Percentiles rank a stretch among this genome's conserved stretches.
These are phyloP conservation scores for Trichomycterus rosablanca DNA, from an alignment of 2,113 vertebrate genomes.

Conservation along the genomic window DNA sequence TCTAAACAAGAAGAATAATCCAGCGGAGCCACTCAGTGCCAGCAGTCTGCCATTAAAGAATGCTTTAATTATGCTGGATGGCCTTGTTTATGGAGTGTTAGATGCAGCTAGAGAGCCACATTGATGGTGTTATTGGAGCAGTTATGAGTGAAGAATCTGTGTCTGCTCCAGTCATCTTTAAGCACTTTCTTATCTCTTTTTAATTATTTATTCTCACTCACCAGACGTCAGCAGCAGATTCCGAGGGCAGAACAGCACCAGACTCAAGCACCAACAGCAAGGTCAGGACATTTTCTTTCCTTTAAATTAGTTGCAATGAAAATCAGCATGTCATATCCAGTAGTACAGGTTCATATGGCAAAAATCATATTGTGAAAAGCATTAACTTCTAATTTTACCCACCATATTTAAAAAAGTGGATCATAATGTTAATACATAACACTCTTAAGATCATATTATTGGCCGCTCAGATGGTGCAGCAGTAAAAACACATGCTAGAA, in stretches of 20 bases:
- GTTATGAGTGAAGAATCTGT: constrained; percentile 22
- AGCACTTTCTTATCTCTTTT: constrained; percentile 1
- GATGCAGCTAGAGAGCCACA: constrained; percentile 8
- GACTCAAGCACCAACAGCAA: constrained; percentile 51
- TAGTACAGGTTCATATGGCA: no score
- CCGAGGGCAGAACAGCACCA: constrained; percentile 54
- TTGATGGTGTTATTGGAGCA: constrained; percentile 13
- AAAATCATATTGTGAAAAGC: no score
- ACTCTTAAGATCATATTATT: no score
- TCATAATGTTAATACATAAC: neutral
- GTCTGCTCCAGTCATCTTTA: constrained; percentile 8
- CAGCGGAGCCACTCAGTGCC: constrained; percentile 18
- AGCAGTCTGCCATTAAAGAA: constrained; percentile 30
- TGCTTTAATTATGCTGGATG: constrained; percentile 33
- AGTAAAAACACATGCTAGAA: no score
- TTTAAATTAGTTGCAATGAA: neutral
- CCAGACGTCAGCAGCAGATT: constrained; percentile 56
- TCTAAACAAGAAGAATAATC: constrained; percentile 32
- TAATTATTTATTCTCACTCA: neutral
- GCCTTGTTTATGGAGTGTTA: constrained; percentile 14
- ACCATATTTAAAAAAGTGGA: neutral
- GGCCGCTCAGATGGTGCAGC: no score
- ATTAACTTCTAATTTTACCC: neutral
- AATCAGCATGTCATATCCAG: no score
- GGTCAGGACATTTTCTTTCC: constrained; percentile 49